These are phyloP conservation scores for Sinodicranocentrus sp. DNA, from an alignment of 2,888 invertebrate genomes.

Conservation along the genomic window DNA sequence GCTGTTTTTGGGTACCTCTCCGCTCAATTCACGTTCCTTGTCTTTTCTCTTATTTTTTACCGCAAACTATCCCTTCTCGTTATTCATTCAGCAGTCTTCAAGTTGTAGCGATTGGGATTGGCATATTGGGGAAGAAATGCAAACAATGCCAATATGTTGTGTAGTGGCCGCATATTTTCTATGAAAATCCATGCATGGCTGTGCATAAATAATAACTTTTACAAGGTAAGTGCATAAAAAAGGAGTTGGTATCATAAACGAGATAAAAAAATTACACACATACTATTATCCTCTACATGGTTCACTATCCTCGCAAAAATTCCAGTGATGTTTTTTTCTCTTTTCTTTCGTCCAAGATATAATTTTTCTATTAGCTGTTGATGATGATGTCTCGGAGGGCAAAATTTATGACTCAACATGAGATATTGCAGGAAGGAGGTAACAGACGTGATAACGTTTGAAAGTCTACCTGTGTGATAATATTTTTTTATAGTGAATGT, in stretches of 20 bases:
- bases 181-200: conserved; percentile 41
- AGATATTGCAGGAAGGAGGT: conserved; percentile 40
- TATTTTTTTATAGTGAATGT: conserved; percentile 14
- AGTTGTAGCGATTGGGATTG: conserved; percentile 18
- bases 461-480: background rate
- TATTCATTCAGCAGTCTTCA: conserved; percentile 19
- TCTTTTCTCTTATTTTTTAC: conserved; percentile 34
- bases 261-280: background rate
- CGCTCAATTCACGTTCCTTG: conserved; percentile 32
- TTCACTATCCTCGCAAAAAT: conserved; percentile 52
- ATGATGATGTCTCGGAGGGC: conserved; percentile 32
- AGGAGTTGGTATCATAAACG: background rate
- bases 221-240: conserved; percentile 22
- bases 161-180: background rate
- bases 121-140: conserved; percentile 10
- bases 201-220: conserved; percentile 50
- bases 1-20: conserved; percentile 33
- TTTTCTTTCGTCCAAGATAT: too few relatives aligned
- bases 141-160: conserved; percentile 2
- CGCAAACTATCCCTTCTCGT: conserved; percentile 28
- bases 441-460: conserved; percentile 40
- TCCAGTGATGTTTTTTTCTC: conserved; percentile 39
- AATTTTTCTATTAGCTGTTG: conserved; percentile 2
- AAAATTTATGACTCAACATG: conserved; percentile 48
- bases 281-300: conserved; percentile 13